Evolutionary conservation across 2,113 vertebrate genomes (phyloP).

Genomic region (Phalacrocorax aristotelis): DNA sequence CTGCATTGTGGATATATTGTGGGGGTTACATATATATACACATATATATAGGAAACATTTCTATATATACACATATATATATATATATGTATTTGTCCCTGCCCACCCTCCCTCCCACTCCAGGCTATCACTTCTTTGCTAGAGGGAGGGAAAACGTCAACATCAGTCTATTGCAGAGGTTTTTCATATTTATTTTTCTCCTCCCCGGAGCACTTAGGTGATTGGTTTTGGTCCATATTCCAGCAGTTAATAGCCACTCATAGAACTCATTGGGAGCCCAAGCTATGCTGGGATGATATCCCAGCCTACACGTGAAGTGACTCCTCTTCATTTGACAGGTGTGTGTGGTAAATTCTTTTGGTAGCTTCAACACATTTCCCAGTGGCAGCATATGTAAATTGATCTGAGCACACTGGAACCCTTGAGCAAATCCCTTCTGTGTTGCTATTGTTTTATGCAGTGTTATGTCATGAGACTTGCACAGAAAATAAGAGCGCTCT

Average conservation of each 20-base stretch:
- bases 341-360: constrained; percentile 10
- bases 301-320: background rate
- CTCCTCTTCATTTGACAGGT: constrained; percentile 3
- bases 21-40: background rate
- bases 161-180: constrained; percentile 17
- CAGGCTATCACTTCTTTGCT: background rate
- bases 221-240: constrained; percentile 26
- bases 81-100: background rate
- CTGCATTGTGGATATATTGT: background rate
- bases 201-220: constrained; percentile 37
- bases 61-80: background rate
- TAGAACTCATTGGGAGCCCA: background rate
- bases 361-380: constrained; percentile 29
- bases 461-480: constrained; percentile 59
- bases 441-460: constrained; percentile 26
- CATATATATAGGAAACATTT: background rate
- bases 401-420: constrained; percentile 34
- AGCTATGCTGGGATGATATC: background rate
- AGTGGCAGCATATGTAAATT: background rate
- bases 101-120: background rate
- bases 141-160: background rate
- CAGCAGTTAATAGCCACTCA: background rate
- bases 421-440: constrained; percentile 44
- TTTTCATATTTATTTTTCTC: constrained; percentile 46
- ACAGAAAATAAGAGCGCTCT: constrained; percentile 61